Evolutionary conservation across 2,113 vertebrate species (phyloP).

Genomic region (Panthera tigris): DNA sequence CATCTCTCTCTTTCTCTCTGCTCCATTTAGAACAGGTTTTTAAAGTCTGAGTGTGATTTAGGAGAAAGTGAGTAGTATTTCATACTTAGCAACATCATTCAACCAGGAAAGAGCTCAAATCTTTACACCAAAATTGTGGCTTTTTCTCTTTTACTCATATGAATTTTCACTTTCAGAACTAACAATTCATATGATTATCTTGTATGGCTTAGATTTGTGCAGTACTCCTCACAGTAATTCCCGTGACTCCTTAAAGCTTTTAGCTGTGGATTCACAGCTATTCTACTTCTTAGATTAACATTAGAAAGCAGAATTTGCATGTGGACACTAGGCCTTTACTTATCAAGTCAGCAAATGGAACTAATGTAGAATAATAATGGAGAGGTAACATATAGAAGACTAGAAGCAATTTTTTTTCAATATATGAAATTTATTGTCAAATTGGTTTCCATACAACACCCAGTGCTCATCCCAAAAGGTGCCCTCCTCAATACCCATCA

Average conservation of each 20-base stretch:
- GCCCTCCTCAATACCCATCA: too few relatives aligned
- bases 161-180: conserved; percentile 56
- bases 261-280: conserved; percentile 34
- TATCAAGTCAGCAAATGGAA: conserved; percentile 82
- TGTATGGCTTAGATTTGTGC: conserved; percentile 64
- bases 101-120: background rate
- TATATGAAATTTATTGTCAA: too few relatives aligned
- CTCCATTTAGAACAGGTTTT: background rate
- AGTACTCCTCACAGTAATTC: conserved; percentile 20
- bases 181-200: conserved; percentile 67
- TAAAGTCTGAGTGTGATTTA: background rate
- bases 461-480: too few relatives aligned
- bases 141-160: background rate
- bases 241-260: conserved; percentile 65
- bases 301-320: conserved; percentile 83
- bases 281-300: conserved; percentile 76
- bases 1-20: conserved; percentile 16
- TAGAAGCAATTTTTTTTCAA: conserved; percentile 64
- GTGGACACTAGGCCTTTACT: conserved; percentile 80
- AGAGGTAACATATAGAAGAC: conserved; percentile 75
- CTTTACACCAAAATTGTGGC: conserved; percentile 23
- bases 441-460: too few relatives aligned
- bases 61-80: conserved; percentile 31
- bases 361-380: conserved; percentile 84
- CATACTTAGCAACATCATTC: conserved; percentile 22